A percentile compares a stretch with the other conserved stretches of the same genome.
Evolutionary conservation across 2,888 invertebrate species (phyloP).

Genomic region (Melanargia galathea): DNA sequence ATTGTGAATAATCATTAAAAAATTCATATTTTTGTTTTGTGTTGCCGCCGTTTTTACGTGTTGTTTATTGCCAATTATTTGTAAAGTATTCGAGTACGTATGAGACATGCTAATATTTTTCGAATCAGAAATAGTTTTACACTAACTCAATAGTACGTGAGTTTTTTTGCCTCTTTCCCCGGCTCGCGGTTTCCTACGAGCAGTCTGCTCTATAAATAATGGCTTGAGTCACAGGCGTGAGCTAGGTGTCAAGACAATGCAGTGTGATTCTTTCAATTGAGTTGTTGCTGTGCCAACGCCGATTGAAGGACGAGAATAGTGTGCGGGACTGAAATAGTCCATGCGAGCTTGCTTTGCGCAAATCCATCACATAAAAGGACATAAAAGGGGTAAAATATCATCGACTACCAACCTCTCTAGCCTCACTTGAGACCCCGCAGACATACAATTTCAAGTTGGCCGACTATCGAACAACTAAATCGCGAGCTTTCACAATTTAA

Average conservation of each 20-base stretch:
- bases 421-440: too few species aligned
- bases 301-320: conserved; percentile 15
- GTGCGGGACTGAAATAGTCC: not conserved
- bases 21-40: not conserved
- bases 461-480: too few species aligned
- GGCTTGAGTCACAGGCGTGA: conserved; percentile 37
- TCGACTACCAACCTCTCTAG: too few species aligned
- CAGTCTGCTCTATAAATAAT: conserved; percentile 41
- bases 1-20: not conserved
- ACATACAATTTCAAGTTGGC: too few species aligned
- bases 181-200: conserved; percentile 29
- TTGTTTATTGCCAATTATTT: not conserved
- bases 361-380: conserved; percentile 6
- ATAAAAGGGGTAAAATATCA: conserved; percentile 6
- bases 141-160: conserved; percentile 20
- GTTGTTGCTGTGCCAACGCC: conserved; percentile 40
- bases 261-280: conserved; percentile 38
- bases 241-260: conserved; percentile 40
- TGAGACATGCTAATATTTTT: not conserved
- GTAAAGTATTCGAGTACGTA: not conserved
- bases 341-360: not conserved
- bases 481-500: too few species aligned
- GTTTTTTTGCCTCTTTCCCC: conserved; percentile 23
- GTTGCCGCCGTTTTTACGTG: not conserved
- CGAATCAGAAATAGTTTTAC: conserved; percentile 1